These are phyloP conservation scores for Morpho achilles DNA, from an alignment of 2,888 invertebrate genomes.

Conservation along the genomic window DNA sequence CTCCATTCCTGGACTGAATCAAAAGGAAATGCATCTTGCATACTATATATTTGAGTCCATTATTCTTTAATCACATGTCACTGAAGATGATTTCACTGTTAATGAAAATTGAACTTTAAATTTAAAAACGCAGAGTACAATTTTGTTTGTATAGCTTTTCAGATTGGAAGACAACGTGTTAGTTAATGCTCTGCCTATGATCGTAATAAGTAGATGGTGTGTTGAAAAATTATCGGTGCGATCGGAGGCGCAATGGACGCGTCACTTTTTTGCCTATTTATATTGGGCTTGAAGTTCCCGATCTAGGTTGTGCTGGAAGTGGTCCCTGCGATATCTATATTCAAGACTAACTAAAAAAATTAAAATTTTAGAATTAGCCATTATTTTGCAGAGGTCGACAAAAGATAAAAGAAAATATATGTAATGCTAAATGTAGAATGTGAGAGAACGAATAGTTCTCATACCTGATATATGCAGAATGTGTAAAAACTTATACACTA, in stretches of 20 bases:
- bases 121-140: constrained; percentile 11
- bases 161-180: constrained; percentile 56
- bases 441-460: too few species aligned
- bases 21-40: constrained; percentile 37
- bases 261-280: constrained; percentile 74
- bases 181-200: constrained; percentile 75
- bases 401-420: too few species aligned
- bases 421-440: too few species aligned
- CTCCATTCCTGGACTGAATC: constrained; percentile 30
- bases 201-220: constrained; percentile 78
- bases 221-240: constrained; percentile 78
- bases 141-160: constrained; percentile 29
- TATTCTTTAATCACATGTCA: constrained; percentile 26
- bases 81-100: constrained; percentile 23
- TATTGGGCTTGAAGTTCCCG: constrained; percentile 57
- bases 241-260: constrained; percentile 76
- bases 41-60: constrained; percentile 7
- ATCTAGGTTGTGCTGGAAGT: constrained; percentile 41
- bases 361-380: too few species aligned
- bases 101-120: constrained; percentile 30
- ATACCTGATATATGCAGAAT: too few species aligned
- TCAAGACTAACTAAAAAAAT: too few species aligned
- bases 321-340: constrained; percentile 10
- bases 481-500: too few species aligned
- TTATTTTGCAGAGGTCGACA: too few species aligned